Base-by-base conservation (phyloP, 2,797 vertebrate species). In the Helarctos malayanus region DNA sequence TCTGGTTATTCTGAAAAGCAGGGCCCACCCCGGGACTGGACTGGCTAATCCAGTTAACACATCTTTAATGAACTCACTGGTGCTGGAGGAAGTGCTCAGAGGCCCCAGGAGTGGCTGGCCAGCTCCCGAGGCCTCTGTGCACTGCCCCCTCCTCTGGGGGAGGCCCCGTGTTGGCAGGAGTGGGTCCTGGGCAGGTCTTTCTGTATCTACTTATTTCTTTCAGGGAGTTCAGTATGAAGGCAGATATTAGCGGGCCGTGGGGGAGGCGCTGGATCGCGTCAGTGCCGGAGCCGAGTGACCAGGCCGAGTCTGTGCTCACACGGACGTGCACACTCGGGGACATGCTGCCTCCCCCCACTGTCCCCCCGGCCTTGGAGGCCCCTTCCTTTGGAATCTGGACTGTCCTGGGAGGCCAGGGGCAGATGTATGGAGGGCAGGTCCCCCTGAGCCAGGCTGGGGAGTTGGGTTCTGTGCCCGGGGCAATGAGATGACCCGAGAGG, bases 41-140 rank as follows among this genome's bases (percentile, higher is more conserved):
- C 94, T 85, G 94, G 80, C 95, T 97, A 97, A 98, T 98, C 97
- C 85, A 97, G 85, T 98, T 98, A 97, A 98, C 97, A 97, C 95
- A 91, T 97, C 97, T 95, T 98, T 98, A 98, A 98, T 98, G 98
- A 97, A 96, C 97, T 97, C 13, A 0, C 27, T 0, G 57, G 38
- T 13, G 7, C 57, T 63, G 57, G 56, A 12, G 16, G 27, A 19
- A 7, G 56, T 32, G 29, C 54, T 4, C 8, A 1, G 78, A 5
- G 25, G 54, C 7, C 9, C 7, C 35, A 2, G 16, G n/a, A 35
- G 29, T 1, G 0, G 63, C n/a, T 9, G 8, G 63, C 63, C 8
- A 32, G 16, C 63, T 19, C n/a, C 1, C 7, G 35, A 41, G 2
- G 2, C 56, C 5, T 0, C 25, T 6, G 56, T 2, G 41, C 38